Percentiles rank a stretch among this genome's conserved stretches.
Evolutionary conservation across 2,113 vertebrate genomes (phyloP).

Genomic region (Channa maculata): DNA sequence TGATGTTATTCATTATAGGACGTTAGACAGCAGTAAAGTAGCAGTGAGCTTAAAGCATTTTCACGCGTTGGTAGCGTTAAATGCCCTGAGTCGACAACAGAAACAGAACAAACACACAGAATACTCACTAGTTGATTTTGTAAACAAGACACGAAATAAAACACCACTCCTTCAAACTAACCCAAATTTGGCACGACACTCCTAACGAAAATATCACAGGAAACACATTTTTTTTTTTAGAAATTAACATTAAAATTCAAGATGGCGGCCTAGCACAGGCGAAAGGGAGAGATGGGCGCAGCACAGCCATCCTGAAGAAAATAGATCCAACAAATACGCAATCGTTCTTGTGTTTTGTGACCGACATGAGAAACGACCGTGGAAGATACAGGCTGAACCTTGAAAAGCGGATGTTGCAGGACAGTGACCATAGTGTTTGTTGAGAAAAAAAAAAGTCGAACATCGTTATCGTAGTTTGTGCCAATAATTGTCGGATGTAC

Average conservation of each 20-base stretch:
- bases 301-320: slow-evolving; percentile 78
- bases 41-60: slow-evolving; percentile 41
- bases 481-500: slow-evolving; percentile 70
- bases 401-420: fast-evolving
- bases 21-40: slow-evolving; percentile 25
- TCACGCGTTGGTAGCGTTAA: slow-evolving; percentile 66
- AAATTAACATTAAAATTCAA: slow-evolving; percentile 89
- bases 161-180: slow-evolving; percentile 41
- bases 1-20: slow-evolving; percentile 19
- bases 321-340: slow-evolving; percentile 73
- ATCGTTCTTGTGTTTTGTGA: not conserved
- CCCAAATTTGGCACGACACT: slow-evolving; percentile 56
- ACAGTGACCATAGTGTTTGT: not conserved
- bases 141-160: slow-evolving; percentile 17
- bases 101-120: slow-evolving; percentile 8
- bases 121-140: slow-evolving; percentile 74
- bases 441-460: too few species aligned
- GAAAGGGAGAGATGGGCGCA: slow-evolving; percentile 75
- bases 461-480: slow-evolving; percentile 15
- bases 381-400: not conserved
- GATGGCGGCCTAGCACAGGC: slow-evolving; percentile 82
- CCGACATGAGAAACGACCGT: not conserved
- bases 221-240: slow-evolving; percentile 77
- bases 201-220: slow-evolving; percentile 73
- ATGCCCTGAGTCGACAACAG: slow-evolving; percentile 49